phyloP scores from a whole-genome alignment of 1,140 invertebrate species.

The Euwallacea similis region DNA sequence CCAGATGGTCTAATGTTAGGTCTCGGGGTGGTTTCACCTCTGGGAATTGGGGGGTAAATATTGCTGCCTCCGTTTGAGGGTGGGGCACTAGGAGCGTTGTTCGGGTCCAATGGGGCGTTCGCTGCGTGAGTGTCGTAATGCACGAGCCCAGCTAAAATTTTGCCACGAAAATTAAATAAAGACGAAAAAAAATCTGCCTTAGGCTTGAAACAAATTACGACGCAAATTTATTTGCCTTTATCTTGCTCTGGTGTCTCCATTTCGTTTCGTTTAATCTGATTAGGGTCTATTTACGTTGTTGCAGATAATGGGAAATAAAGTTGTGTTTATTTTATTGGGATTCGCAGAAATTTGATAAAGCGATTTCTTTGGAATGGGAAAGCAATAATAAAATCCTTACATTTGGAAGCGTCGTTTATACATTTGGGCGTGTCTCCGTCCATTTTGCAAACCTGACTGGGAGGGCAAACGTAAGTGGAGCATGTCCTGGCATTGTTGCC shows the following conservation, averaged over 20 bases:
- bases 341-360: slow-evolving; percentile 4
- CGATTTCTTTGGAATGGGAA: not conserved
- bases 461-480: slow-evolving; percentile 48
- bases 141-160: slow-evolving; percentile 33
- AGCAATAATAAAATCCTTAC: slow-evolving; percentile 22
- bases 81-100: slow-evolving; percentile 1
- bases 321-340: slow-evolving; percentile 16
- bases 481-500: slow-evolving; percentile 39
- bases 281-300: slow-evolving; percentile 12
- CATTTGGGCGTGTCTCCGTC: slow-evolving; percentile 50
- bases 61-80: slow-evolving; percentile 10
- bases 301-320: slow-evolving; percentile 13
- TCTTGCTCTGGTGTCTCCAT: not conserved
- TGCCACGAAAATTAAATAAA: slow-evolving; percentile 7
- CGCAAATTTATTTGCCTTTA: slow-evolving; percentile 5
- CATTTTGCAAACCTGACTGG: slow-evolving; percentile 48
- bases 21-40: slow-evolving; percentile 38
- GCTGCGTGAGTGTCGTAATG: slow-evolving; percentile 39
- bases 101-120: slow-evolving; percentile 24
- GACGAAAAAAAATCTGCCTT: not conserved
- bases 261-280: slow-evolving; percentile 10
- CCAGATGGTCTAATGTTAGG: slow-evolving; percentile 29
- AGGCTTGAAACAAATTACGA: not conserved
- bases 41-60: slow-evolving; percentile 30
- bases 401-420: slow-evolving; percentile 44